These are phyloP conservation scores for Hoplodrina ambigua DNA, from an alignment of 2,888 invertebrate species.

Conservation along the genomic window DNA sequence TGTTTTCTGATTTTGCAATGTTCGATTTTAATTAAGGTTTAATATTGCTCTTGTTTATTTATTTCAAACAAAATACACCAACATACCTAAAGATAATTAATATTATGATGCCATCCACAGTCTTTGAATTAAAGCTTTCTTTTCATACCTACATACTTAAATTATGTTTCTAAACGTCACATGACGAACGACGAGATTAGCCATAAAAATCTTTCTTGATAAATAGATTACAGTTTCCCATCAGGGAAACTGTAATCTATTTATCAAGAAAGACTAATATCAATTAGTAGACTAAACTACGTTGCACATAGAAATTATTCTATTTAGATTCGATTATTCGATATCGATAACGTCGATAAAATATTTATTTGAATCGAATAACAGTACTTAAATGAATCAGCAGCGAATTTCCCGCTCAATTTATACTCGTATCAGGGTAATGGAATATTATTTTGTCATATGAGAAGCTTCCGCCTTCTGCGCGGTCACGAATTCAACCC, in stretches of 20 bases:
- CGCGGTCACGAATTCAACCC: constrained; percentile 16
- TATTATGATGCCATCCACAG: too few species aligned
- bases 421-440: constrained; percentile 36
- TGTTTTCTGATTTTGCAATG: constrained; percentile 28
- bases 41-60: neutral
- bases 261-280: too few species aligned
- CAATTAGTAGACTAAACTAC: too few species aligned
- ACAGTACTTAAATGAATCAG: constrained; percentile 33
- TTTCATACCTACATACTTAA: too few species aligned
- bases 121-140: too few species aligned
- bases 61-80: neutral
- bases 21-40: neutral
- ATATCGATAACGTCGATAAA: neutral
- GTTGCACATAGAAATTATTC: constrained; percentile 9
- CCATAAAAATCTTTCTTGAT: neutral
- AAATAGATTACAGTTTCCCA: constrained; percentile 6
- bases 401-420: constrained; percentile 43
- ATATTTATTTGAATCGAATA: constrained; percentile 10
- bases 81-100: too few species aligned
- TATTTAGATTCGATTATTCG: constrained; percentile 2
- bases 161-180: too few species aligned
- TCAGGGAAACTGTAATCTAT: too few species aligned
- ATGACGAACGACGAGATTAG: neutral
- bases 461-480: constrained; percentile 19
- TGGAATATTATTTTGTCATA: constrained; percentile 33